Evolutionary conservation across 1,140 invertebrate species (phyloP), one percentile per base, ranked within the genome.

Genomic region (Atopsyche davidsoni): DNA sequence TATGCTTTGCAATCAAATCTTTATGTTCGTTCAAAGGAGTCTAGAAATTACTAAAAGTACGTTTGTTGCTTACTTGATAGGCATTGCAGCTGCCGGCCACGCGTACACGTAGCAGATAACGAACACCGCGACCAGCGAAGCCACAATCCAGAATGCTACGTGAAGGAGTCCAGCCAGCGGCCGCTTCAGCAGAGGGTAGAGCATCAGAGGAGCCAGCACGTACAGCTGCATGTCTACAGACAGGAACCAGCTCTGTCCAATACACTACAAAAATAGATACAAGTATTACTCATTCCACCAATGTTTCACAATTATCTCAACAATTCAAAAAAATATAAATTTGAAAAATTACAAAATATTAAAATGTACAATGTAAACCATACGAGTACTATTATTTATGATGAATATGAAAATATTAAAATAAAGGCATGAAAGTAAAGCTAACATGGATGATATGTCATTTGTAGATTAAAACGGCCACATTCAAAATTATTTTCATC

Each of bases 201-300:
- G 51, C 0, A 72, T 36, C 11, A 73, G 23, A 0, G 71, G 61
- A 2, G 64, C 62, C 0, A 71, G n/a, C 24, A 69, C 59, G 51
- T 64, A 74, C 17, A 73, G 59, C 21, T 75, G 74, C 63, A 72
- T 73, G 51, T 75, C 72, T 2, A 68, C 68, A 4, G 69, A 53
- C 14, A 76, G 51, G 46, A 75, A 76, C 75, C 73, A 77, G 0
- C 75, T 63, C 46, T 77, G 75, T 17, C 65, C 63, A 34, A 79
- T 62, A 53, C 77, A 79, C 77, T 79, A 60, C 2, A 72, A 70
- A 48, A 46, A 32, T n/a, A 32, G 44, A 21, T 9, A n/a, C n/a
- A n/a, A n/a, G n/a, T n/a, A n/a, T n/a, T n/a, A n/a, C n/a, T n/a
- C n/a, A n/a, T n/a, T n/a, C n/a, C n/a, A n/a, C n/a, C n/a, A n/a